phyloP scores from a whole-genome alignment of 2,113 vertebrate species.

The Sander lucioperca region DNA sequence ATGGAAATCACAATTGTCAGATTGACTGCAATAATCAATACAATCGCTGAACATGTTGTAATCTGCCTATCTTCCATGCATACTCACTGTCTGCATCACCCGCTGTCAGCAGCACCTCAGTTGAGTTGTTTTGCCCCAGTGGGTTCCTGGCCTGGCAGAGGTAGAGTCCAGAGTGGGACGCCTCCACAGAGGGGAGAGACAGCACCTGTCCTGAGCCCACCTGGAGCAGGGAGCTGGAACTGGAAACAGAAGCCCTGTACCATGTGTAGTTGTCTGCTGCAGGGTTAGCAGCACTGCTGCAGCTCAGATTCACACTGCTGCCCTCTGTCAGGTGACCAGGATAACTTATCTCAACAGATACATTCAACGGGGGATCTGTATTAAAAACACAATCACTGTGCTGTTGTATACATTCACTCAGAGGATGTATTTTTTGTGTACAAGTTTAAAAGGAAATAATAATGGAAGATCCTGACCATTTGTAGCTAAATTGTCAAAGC shows the following conservation, averaged over 20 bases:
- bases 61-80: background rate
- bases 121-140: slow-evolving; percentile 58
- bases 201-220: slow-evolving; percentile 65
- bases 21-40: background rate
- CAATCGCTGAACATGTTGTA: background rate
- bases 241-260: slow-evolving; percentile 40
- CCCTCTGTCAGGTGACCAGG: background rate
- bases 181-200: slow-evolving; percentile 41
- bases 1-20: too few species aligned
- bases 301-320: slow-evolving; percentile 62
- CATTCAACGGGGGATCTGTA: slow-evolving; percentile 58
- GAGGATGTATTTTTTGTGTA: too few species aligned
- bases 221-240: slow-evolving; percentile 10
- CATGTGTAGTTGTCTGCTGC: slow-evolving; percentile 63
- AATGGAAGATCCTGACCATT: background rate
- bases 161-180: slow-evolving; percentile 53
- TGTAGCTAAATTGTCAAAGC: background rate
- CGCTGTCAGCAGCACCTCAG: slow-evolving; percentile 38
- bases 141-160: slow-evolving; percentile 58
- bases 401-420: background rate
- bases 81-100: slow-evolving; percentile 24
- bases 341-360: slow-evolving; percentile 34
- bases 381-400: background rate
- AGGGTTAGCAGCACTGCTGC: slow-evolving; percentile 66
- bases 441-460: background rate